These are phyloP conservation scores for Strix aluco DNA, from an alignment of 2,113 vertebrate genomes.

Conservation along the genomic window DNA sequence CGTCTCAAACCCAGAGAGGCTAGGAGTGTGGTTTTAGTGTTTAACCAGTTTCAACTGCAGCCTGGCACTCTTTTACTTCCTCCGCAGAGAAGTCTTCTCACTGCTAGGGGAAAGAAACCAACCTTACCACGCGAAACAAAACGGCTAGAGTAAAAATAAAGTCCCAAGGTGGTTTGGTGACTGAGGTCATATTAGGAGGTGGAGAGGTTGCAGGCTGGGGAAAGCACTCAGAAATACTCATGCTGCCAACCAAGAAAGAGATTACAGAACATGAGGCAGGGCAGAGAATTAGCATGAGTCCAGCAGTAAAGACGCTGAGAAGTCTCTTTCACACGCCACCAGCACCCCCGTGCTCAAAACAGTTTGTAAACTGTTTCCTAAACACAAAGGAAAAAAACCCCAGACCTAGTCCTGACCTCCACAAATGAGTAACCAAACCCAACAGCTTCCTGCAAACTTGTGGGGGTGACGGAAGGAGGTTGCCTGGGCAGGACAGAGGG, in stretches of 20 bases:
- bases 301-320: constrained; percentile 16
- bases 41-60: constrained; percentile 79
- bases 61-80: constrained; percentile 80
- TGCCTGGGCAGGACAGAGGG: background rate
- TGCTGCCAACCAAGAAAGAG: constrained; percentile 53
- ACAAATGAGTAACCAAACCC: constrained; percentile 48
- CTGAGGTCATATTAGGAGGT: constrained; percentile 63
- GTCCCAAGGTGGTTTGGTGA: constrained; percentile 75
- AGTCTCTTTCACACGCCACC: constrained; percentile 9
- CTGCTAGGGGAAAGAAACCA: constrained; percentile 70
- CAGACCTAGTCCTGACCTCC: constrained; percentile 44
- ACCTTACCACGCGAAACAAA: constrained; percentile 63
- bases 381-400: constrained; percentile 44
- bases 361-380: constrained; percentile 64
- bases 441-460: constrained; percentile 24
- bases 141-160: constrained; percentile 75
- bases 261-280: constrained; percentile 36
- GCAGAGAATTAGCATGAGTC: background rate
- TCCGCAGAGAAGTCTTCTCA: constrained; percentile 63
- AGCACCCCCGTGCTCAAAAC: constrained; percentile 6
- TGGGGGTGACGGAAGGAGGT: background rate
- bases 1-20: constrained; percentile 73
- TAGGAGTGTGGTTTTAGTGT: constrained; percentile 79
- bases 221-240: constrained; percentile 50
- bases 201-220: constrained; percentile 29